A percentile compares a stretch with the other conserved stretches of the same genome.
Evolutionary conservation across 2,888 invertebrate species (phyloP).

Genomic region (Suillia variegata): DNA sequence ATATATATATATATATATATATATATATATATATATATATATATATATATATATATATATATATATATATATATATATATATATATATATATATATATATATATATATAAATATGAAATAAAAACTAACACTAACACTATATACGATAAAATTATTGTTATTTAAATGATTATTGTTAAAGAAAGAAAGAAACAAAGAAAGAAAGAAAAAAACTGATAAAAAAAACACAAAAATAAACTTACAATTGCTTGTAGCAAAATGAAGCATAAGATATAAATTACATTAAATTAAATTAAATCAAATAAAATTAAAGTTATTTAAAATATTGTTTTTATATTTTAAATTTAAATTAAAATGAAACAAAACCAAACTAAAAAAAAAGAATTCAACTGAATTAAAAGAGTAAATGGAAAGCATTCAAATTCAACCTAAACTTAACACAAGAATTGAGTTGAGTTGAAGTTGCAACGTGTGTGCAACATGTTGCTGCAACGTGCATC

Average conservation of each 20-base stretch:
- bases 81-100: too few relatives aligned
- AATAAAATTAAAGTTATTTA: slow-evolving; percentile 4
- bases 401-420: too few relatives aligned
- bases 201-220: slow-evolving; percentile 17
- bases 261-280: background rate
- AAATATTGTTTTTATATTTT: slow-evolving; percentile 8
- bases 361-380: slow-evolving; percentile 19
- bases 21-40: too few relatives aligned
- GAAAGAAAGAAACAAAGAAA: slow-evolving; percentile 17
- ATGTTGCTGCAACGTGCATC: too few relatives aligned
- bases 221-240: slow-evolving; percentile 15
- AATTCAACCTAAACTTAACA: too few relatives aligned
- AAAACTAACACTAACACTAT: slow-evolving; percentile 8
- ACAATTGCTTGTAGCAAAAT: background rate
- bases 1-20: too few relatives aligned
- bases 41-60: too few relatives aligned
- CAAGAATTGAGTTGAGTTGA: too few relatives aligned
- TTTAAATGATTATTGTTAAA: slow-evolving; percentile 20
- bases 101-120: slow-evolving; percentile 24
- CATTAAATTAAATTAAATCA: background rate
- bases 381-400: too few relatives aligned
- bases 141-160: background rate
- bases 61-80: too few relatives aligned
- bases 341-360: slow-evolving; percentile 13
- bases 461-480: too few relatives aligned